phyloP scores from a whole-genome alignment of 2,888 invertebrate species.

The Antheraea yamamai region DNA sequence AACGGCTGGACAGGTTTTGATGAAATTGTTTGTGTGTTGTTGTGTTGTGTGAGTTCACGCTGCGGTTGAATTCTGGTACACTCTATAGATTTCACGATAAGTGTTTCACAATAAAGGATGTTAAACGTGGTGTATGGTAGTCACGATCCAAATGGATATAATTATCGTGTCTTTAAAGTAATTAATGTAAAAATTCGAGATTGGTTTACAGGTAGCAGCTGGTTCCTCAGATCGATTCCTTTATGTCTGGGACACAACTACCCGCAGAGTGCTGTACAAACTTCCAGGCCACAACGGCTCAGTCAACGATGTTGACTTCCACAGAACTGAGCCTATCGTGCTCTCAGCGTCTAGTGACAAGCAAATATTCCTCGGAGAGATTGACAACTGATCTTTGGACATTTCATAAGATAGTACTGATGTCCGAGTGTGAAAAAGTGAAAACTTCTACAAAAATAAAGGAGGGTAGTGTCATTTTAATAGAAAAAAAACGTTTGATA shows the following conservation, averaged over 20 bases:
- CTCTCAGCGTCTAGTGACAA: conserved; percentile 98
- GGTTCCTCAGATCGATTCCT: conserved; percentile 98
- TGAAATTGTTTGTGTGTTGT: too few species aligned
- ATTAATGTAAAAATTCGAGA: background rate
- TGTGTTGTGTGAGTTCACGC: too few species aligned
- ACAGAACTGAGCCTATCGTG: conserved; percentile 95
- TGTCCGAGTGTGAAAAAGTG: background rate
- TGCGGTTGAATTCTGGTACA: too few species aligned
- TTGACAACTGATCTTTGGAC: conserved; percentile 78
- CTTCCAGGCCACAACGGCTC: conserved; percentile 99
- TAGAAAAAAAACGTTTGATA: background rate
- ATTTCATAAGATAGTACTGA: background rate
- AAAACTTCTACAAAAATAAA: background rate
- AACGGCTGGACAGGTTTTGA: too few species aligned
- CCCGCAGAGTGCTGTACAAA: conserved; percentile 95
- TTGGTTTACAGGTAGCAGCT: conserved; percentile 79
- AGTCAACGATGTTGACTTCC: conserved; percentile 98
- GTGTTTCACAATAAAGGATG: too few species aligned
- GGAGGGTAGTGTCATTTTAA: background rate
- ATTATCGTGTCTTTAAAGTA: background rate
- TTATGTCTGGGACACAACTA: conserved; percentile 98
- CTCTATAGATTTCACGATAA: too few species aligned
- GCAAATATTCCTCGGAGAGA: conserved; percentile 96
- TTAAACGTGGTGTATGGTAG: too few species aligned
- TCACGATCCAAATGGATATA: too few species aligned